phyloP scores from a whole-genome alignment of 2,113 vertebrate species.

The Corvus moneduloides region DNA sequence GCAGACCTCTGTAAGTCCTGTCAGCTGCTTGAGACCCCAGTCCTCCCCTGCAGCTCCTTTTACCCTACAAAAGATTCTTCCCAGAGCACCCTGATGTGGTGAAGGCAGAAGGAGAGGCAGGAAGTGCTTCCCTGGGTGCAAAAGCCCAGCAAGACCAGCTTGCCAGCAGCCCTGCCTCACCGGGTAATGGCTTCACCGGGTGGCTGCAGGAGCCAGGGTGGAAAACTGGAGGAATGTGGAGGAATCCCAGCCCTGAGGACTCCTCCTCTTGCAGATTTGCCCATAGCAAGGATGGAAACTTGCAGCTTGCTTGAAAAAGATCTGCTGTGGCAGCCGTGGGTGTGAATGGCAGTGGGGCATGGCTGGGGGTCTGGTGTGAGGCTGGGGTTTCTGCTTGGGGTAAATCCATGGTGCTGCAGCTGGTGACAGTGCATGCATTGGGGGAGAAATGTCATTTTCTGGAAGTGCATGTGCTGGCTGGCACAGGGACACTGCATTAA shows the following conservation, averaged over 20 bases:
- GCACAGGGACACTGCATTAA: neutral
- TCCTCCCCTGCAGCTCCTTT: neutral
- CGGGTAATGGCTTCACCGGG: fast-evolving
- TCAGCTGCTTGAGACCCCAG: fast-evolving
- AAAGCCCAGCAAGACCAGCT: neutral
- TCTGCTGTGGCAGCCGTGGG: neutral
- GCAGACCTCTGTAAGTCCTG: neutral
- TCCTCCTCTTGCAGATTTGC: neutral
- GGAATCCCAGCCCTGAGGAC: neutral
- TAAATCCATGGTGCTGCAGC: neutral
- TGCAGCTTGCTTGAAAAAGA: neutral
- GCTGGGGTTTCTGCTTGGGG: neutral
- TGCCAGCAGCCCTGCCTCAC: neutral
- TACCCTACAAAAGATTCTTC: neutral
- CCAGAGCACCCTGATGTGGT: neutral
- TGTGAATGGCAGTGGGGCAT: neutral
- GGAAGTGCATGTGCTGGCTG: neutral
- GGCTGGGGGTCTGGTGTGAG: neutral
- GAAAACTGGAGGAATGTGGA: neutral
- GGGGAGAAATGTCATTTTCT: neutral
- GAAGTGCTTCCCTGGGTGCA: neutral
- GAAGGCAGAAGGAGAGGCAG: neutral
- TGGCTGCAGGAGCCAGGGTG: neutral
- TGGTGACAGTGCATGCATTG: fast-evolving
- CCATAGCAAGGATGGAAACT: neutral